Percentiles rank a stretch among this genome's conserved stretches.
phyloP scores from a whole-genome alignment of 2,888 invertebrate species.

The Sinotaia quadrata region DNA sequence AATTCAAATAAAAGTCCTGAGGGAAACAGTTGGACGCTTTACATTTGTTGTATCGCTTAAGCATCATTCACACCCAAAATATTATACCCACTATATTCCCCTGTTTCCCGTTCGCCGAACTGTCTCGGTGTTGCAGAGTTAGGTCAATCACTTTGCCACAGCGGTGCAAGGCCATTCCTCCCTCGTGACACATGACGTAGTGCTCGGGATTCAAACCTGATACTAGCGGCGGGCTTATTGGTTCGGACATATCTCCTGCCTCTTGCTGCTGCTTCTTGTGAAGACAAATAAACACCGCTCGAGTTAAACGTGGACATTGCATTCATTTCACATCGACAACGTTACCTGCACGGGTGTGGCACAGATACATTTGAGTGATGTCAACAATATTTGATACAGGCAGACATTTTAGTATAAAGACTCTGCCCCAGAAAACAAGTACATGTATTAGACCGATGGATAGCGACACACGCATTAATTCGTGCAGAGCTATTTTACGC shows the following conservation, averaged over 20 bases:
- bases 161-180: background rate
- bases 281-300: no score
- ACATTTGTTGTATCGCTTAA: background rate
- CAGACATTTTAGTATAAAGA: no score
- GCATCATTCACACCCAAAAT: background rate
- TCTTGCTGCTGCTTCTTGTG: background rate
- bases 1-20: background rate
- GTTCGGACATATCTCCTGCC: background rate
- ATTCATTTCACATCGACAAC: no score
- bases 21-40: background rate
- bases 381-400: no score
- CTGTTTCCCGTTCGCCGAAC: background rate
- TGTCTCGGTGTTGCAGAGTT: no score
- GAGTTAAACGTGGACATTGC: no score
- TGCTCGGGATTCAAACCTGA: background rate
- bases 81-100: background rate
- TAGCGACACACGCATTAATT: no score
- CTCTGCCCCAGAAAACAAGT: no score
- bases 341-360: no score
- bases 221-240: background rate
- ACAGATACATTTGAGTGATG: no score
- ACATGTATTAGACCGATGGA: no score
- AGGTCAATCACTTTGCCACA: background rate
- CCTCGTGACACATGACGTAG: slow-evolving; percentile 4
- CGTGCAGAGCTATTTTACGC: no score